Evolutionary conservation across 2,888 invertebrate genomes (phyloP).

Genomic region (Dolichomitus sp.): DNA sequence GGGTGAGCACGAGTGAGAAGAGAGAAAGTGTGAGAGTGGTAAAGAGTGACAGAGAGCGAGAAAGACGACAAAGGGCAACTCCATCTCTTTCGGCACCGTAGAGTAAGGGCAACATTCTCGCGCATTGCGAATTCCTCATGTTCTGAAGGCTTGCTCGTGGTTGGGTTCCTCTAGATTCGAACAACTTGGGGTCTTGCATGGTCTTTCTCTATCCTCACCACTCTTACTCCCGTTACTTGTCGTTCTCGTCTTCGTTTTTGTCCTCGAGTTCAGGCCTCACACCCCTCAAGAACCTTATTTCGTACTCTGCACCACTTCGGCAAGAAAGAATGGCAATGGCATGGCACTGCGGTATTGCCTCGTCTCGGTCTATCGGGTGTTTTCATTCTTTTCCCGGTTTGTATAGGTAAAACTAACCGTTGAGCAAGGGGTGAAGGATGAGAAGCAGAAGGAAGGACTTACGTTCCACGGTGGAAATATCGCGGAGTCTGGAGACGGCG

Average conservation of each 20-base stretch:
- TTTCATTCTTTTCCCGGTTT: conserved; percentile 32
- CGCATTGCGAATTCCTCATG: conserved; percentile 60
- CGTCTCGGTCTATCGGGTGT: conserved; percentile 44
- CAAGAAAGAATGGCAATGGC: conserved; percentile 42
- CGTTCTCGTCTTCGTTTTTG: conserved; percentile 8
- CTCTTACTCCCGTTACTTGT: conserved; percentile 40
- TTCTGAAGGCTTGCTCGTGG: conserved; percentile 27
- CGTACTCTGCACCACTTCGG: conserved; percentile 30
- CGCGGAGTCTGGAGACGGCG: no score
- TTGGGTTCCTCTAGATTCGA: conserved; percentile 28
- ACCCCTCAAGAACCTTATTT: conserved; percentile 42
- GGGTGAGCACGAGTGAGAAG: neutral
- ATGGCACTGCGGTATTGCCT: conserved; percentile 48
- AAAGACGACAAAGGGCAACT: conserved; percentile 34
- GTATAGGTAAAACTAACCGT: conserved; percentile 32
- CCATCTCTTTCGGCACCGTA: conserved; percentile 32
- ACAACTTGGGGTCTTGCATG: conserved; percentile 28
- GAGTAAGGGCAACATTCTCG: conserved; percentile 38
- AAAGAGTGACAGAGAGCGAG: neutral
- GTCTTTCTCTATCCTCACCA: conserved; percentile 12
- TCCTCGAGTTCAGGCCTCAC: conserved; percentile 22
- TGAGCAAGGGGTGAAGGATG: conserved; percentile 12
- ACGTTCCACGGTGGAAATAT: no score
- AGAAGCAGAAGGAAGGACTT: neutral
- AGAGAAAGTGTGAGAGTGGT: no score